Base-by-base conservation (phyloP, 2,888 invertebrate species). In the Chrysolina oricalcia region DNA sequence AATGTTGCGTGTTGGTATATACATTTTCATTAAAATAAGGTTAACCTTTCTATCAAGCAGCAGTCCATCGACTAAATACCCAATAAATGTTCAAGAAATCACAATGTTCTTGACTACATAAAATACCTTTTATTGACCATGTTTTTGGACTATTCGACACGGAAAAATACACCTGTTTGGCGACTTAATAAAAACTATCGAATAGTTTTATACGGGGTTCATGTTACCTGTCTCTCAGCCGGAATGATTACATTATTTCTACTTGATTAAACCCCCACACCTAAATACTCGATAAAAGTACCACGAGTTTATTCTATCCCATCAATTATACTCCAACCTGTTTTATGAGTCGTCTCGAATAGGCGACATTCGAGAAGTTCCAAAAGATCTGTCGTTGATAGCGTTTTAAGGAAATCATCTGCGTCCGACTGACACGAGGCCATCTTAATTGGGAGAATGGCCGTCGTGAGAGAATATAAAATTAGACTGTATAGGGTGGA, bases 231-330 rank as follows among this genome's bases (percentile, higher is more conserved):
- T 35, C 59, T 27, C n/a, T 9, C 59, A n/a, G 35, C 27, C 35
- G 59, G 59, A 59, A 27, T 15, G 59, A 59, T 59, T 27, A 8
- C 15, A 53, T 59, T 59, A 27, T 59, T 59, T 27, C 27, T 50
- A n/a, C 67, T 27, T 67, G 67, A 67, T 50, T 50, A 50, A 66
- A 46, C 23, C 27, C 27, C 27, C 48, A 67, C 67, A 50, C 67
- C 67, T 50, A 67, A 67, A 50, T 50, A 67, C 50, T 67, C 67
- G 67, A 50, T 67, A 23, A 67, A 67, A 17, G 67, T 67, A 66
- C 46, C 67, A 67, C 27, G 67, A 50, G 35, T 59, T 23, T 27
- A n/a, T 59, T 27, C 59, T 13, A 53, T 19, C 53, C 19, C 59
- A 59, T 59, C 59, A 59, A 59, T 59, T 59, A 59, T 59, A 27